These are phyloP conservation scores for Cirrhinus molitorella DNA, from an alignment of 2,797 vertebrate genomes.

Conservation along the genomic window DNA sequence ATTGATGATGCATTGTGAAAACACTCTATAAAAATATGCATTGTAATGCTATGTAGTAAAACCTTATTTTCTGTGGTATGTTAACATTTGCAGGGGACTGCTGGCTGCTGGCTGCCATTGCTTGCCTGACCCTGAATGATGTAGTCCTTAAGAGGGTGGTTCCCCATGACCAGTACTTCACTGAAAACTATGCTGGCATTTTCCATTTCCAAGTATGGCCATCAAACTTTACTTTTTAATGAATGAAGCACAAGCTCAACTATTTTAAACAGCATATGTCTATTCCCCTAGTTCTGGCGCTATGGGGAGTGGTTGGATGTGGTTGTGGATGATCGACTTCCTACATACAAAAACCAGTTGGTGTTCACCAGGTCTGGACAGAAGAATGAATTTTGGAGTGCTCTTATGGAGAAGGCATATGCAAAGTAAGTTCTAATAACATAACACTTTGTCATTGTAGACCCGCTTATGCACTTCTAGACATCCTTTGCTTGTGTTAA, in stretches of 20 bases:
- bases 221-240: not conserved
- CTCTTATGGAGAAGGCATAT: slow-evolving; percentile 96
- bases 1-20: too few species aligned
- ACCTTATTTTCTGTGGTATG: not conserved
- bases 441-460: not conserved
- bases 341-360: slow-evolving; percentile 85
- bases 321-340: slow-evolving; percentile 92
- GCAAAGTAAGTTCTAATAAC: slow-evolving; percentile 85
- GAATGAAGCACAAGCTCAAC: not conserved
- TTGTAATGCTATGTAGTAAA: not conserved
- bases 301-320: slow-evolving; percentile 95
- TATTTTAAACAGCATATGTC: not conserved
- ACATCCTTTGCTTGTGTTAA: not conserved
- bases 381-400: slow-evolving; percentile 97
- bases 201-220: slow-evolving; percentile 89
- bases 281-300: slow-evolving; percentile 85
- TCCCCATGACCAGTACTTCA: slow-evolving; percentile 85
- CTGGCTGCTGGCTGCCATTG: slow-evolving; percentile 94
- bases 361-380: slow-evolving; percentile 93
- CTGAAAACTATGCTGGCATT: slow-evolving; percentile 91
- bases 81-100: slow-evolving; percentile 81
- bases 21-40: not conserved
- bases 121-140: slow-evolving; percentile 90
- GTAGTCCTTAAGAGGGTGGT: slow-evolving; percentile 89
- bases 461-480: not conserved